These are phyloP conservation scores for Pipistrellus pipistrellus DNA, from an alignment of 2,797 vertebrate species.

Conservation along the genomic window DNA sequence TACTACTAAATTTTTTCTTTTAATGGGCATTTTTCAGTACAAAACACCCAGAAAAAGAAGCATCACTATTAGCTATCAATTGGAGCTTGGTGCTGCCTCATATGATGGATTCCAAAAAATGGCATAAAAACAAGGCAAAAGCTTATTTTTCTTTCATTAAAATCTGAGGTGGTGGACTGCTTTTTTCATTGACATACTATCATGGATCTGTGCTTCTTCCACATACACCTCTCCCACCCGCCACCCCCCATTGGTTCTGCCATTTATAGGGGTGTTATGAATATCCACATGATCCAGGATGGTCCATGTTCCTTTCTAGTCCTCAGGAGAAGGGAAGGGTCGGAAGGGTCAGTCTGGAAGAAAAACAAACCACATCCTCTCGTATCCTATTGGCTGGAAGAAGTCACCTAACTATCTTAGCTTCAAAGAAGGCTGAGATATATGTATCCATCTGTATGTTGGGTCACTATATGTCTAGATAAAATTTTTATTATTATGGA, in stretches of 20 bases:
- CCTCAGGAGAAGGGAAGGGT: neutral
- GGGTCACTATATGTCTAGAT: neutral
- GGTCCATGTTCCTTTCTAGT: neutral
- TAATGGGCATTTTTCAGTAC: neutral
- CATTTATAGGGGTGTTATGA: too few relatives aligned
- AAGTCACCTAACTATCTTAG: neutral
- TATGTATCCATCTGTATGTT: neutral
- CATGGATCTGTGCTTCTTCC: neutral
- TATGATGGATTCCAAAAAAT: neutral
- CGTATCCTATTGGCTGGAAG: neutral
- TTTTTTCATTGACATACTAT: neutral
- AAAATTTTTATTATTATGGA: neutral
- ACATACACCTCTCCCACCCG: too few relatives aligned
- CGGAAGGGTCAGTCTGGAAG: neutral
- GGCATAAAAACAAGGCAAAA: neutral
- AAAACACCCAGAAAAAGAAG: slow-evolving; percentile 21
- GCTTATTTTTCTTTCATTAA: neutral
- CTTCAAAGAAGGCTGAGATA: neutral
- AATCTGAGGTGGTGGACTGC: neutral
- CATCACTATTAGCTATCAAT: neutral
- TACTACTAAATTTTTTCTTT: neutral
- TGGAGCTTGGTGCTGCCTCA: neutral
- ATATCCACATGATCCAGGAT: neutral
- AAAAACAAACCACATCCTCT: neutral
- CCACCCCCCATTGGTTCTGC: neutral